Base-by-base conservation (phyloP, 2,797 vertebrate genomes). In the Phylloscopus collybita region DNA sequence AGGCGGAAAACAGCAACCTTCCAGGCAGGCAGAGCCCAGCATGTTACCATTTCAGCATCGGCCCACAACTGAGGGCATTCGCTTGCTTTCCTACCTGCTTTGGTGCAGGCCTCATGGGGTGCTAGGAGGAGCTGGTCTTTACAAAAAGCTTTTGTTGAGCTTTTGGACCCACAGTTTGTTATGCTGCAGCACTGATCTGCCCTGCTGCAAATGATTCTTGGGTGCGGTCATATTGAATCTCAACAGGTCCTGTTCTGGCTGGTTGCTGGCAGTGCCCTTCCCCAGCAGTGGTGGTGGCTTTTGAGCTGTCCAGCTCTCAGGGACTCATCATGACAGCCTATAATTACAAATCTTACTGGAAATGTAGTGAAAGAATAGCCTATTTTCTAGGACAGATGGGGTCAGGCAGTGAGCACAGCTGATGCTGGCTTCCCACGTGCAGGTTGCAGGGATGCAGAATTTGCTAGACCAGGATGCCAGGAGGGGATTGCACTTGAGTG, bases 11-110 rank as follows among this genome's bases (percentile, higher is more conserved):
- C 29, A 56, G 45, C 62, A 79, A 20, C 36, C 42, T 74, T 72
- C 29, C 56, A 67, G 53, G 54, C 26, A 56, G 32, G 29, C 49
- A 66, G 30, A 87, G 25, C 50, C 53, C 23, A 30, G 80, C 1
- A 0, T 75, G 44, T 47, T 67, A 47, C 11, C 36, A 32, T 32
- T 49, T 72, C 4, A 4, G 13, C 2, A 3, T 64, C 17, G 0
- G 0, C 26, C 30, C 22, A n/a, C 30, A 49, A 26, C 27, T 71
- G 50, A 0, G 11, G 25, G 29, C n/a, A 38, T 56, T 86, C 40
- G 11, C 19, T n/a, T 85, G 49, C 34, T 61, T 87, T 82, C 45
- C 56, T 49, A 13, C 56, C 27, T 62, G 45, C 36, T 67, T 59
- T 49, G 20, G 16, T 87, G 29, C 13, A 53, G 71, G 50, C 42